These are phyloP conservation scores for Ormia ochracea DNA, from an alignment of 2,888 invertebrate species.

Conservation along the genomic window DNA sequence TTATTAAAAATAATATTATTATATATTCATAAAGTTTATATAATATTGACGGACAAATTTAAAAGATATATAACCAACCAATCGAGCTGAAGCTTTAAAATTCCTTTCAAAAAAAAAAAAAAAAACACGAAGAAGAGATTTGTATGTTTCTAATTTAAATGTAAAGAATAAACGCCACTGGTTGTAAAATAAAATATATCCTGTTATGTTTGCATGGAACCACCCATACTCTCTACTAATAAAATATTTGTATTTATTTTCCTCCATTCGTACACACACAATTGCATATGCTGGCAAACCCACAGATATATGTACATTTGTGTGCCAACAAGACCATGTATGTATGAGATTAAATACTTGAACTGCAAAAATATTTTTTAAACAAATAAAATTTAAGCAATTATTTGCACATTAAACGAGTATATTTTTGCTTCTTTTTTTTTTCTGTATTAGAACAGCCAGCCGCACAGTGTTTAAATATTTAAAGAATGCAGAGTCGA, in stretches of 20 bases:
- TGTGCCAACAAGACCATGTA: background rate
- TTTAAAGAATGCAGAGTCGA: background rate
- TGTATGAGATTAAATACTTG: background rate
- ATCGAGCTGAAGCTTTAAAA: no score
- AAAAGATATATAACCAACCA: no score
- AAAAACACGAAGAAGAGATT: no score
- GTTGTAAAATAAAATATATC: no score
- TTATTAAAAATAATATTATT: no score
- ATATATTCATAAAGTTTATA: no score
- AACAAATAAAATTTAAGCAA: conserved; percentile 1
- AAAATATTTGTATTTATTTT: background rate
- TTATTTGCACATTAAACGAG: background rate
- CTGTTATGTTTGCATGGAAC: background rate
- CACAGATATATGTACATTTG: background rate
- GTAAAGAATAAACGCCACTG: no score
- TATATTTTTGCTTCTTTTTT: background rate
- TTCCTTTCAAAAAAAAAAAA: no score
- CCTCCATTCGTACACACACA: background rate
- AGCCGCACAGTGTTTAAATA: background rate
- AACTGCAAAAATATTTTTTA: background rate
- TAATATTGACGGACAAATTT: no score
- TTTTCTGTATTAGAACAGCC: background rate
- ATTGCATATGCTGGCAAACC: background rate
- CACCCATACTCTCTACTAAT: background rate
- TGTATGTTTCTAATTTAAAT: no score